Base-by-base conservation (phyloP, 2,113 vertebrate species). In the Apeltes quadracus region DNA sequence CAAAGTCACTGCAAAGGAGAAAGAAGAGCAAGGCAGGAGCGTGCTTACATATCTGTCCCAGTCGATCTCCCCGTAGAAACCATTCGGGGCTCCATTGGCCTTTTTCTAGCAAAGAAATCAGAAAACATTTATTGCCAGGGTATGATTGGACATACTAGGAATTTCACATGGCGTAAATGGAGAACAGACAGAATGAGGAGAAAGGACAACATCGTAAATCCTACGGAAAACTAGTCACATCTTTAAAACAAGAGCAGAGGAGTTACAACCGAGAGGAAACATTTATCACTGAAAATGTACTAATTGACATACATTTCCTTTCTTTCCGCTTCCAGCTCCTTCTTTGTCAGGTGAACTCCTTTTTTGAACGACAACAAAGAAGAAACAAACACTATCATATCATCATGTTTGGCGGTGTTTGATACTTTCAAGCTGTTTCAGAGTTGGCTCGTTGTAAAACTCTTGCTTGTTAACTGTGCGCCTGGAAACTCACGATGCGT, bases 31-130 rank as follows among this genome's bases (percentile, higher is more conserved):
- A 34, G 4, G 32, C 32, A 34, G 7, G n/a, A 59, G 36, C 12
- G 65, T 85, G 96, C 98, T 98, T 86, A 99, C 98, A 0, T 99
- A 99, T 95, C 97, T 94, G 90, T 98, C 97, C 98, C 98, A 99
- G 92, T 98, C 98, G 38, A 99, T 98, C 92, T 99, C 97, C 0
- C 97, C 96, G 12, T 97, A 98, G 91, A 98, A 99, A 82, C 98
- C 98, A 82, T 99, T 99, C 0, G 96, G 96, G 46, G 97, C 97
- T 12, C 98, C 98, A 0, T 98, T 99, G 4, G 94, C 91, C 90
- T 97, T 99, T 94, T 96, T 99, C 97, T 98, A 88, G 55, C 86
- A 75, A 53, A 55, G n/a, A n/a, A n/a, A n/a, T n/a, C n/a, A n/a
- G n/a, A n/a, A n/a, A n/a, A n/a, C n/a, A n/a, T n/a, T n/a, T n/a